Base-by-base conservation (phyloP, 1,140 invertebrate genomes). In the Heliothis subflexa region DNA sequence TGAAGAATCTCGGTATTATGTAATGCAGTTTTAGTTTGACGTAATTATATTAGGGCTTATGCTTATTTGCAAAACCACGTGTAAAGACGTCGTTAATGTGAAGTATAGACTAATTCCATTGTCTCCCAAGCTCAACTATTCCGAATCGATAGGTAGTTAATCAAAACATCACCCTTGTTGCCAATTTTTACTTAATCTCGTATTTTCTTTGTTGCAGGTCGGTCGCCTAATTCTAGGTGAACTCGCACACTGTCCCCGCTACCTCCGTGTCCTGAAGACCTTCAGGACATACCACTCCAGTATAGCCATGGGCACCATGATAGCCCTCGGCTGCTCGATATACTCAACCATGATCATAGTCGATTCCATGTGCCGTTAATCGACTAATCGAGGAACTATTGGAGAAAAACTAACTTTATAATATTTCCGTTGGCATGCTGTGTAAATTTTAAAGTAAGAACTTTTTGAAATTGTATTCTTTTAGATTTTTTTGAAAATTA, bases 301-400 rank as follows among this genome's bases (percentile, higher is more conserved):
- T 47, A 96, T 97, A 75, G 97, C 97, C 2, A 96, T 97, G 81
- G 97, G 96, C 16, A 97, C 97, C 84, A 96, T 98, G 84, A 89
- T 96, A 10, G 95, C 96, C 0, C 96, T 98, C 90, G 96, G 95
- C 4, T 97, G 97, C 85, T 97, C 93, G 7, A 79, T 94, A 49
- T 95, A 95, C 85, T 93, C 92, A 52, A 92, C 88, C 50, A 93
- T 94, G 91, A 93, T 93, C 74, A 79, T 94, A 55, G 91, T 94
- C 59, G 93, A 94, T 80, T 90, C 92, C 45, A 90, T 94, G 83
- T 94, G 93, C 86, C 83, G 83, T 79, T 92, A 87, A 82, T 21
- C 70, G 28, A 81, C 52, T 59, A 50, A 40, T 18, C 28, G 18
- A 50, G n/a, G 14, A 49, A 57, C 52, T 47, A 66, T 10, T 4